A percentile compares a stretch with the other conserved stretches of the same genome.
phyloP scores from a whole-genome alignment of 2,888 invertebrate species.

The Tachina fera region DNA sequence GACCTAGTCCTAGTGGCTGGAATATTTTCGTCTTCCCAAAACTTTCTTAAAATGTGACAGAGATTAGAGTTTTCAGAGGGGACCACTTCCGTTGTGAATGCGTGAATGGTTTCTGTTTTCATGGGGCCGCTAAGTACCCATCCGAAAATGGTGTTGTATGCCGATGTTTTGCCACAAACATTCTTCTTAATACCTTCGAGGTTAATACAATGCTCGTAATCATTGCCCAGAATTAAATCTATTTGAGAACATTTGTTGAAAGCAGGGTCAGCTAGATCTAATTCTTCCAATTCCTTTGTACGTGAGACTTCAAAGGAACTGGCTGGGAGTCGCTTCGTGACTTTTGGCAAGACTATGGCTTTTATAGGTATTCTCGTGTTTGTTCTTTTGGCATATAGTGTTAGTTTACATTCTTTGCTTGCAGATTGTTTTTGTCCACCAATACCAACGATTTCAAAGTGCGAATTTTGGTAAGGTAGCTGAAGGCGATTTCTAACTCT shows the following conservation, averaged over 20 bases:
- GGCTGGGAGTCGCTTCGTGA: constrained; percentile 21
- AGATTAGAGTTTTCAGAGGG: neutral
- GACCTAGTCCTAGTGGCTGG: neutral
- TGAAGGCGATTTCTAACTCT: no score
- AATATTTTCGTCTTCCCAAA: neutral
- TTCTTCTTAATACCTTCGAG: neutral
- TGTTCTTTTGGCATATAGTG: neutral
- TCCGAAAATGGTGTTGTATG: no score
- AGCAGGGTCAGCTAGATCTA: no score
- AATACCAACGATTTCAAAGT: constrained; percentile 23
- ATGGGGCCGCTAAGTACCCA: no score
- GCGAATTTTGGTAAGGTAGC: neutral
- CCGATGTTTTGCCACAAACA: neutral
- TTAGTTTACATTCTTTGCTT: constrained; percentile 11
- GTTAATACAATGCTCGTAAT: neutral
- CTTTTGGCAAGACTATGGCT: constrained; percentile 40
- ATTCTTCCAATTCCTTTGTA: neutral
- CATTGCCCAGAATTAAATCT: neutral
- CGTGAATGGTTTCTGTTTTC: neutral
- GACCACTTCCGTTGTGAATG: neutral
- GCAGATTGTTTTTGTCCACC: constrained; percentile 18
- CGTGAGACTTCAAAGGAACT: constrained; percentile 2
- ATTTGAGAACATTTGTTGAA: no score
- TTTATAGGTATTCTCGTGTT: constrained; percentile 13
- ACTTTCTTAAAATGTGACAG: neutral